A percentile compares a stretch with the other conserved stretches of the same genome.
phyloP scores from a whole-genome alignment of 2,888 invertebrate species.

The Cheilosia pagana region DNA sequence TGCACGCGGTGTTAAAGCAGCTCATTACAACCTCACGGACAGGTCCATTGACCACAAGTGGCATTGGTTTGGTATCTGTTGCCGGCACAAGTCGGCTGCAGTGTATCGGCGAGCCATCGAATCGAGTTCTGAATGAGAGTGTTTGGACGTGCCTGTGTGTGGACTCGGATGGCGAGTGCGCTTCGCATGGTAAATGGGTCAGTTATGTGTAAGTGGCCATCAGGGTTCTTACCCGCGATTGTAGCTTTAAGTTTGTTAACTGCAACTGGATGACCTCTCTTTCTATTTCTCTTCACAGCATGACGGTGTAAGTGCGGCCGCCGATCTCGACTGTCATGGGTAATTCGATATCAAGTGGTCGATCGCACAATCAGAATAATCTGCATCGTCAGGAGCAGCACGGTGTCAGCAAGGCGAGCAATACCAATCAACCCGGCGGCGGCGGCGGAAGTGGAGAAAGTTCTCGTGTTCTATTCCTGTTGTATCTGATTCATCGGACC shows the following conservation, averaged over 20 bases:
- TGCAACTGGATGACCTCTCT: conserved; percentile 16
- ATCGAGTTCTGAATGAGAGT: conserved; percentile 7
- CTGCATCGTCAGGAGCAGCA: conserved; percentile 60
- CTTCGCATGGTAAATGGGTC: conserved; percentile 67
- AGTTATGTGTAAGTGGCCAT: conserved; percentile 34
- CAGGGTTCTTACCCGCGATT: not conserved
- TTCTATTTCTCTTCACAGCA: conserved; percentile 42
- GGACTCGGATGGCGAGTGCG: conserved; percentile 37
- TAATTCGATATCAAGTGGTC: conserved; percentile 68
- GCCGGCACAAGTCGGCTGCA: conserved; percentile 4
- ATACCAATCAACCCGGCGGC: conserved; percentile 47
- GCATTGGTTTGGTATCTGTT: conserved; percentile 32
- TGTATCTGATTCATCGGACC: conserved; percentile 88
- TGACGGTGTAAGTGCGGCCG: conserved; percentile 47
- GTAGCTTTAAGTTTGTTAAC: not conserved
- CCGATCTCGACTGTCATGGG: conserved; percentile 63
- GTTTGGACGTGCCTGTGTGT: conserved; percentile 5
- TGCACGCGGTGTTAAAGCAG: conserved; percentile 25
- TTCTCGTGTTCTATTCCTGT: conserved; percentile 86
- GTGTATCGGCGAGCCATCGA: not conserved
- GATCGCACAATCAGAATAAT: conserved; percentile 58
- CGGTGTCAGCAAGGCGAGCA: conserved; percentile 41
- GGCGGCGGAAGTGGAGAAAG: conserved; percentile 83
- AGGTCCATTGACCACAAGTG: conserved; percentile 54
- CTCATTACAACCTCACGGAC: conserved; percentile 53